Evolutionary conservation across 2,888 invertebrate species (phyloP).

Genomic region (Sminthurides aquaticus): DNA sequence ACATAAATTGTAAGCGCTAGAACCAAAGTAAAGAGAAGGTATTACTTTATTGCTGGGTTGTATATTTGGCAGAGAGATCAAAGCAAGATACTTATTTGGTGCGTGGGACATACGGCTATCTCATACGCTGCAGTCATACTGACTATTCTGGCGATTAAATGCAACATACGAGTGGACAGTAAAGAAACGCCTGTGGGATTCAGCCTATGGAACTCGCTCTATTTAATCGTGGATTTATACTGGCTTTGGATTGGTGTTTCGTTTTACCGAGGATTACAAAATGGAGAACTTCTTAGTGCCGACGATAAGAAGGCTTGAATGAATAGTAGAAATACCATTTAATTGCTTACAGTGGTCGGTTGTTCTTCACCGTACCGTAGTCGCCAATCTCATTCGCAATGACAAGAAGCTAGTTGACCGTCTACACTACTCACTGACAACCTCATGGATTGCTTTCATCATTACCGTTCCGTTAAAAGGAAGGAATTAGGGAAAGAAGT

Average conservation of each 20-base stretch:
- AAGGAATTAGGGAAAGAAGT: too few species aligned
- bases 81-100: constrained; percentile 12
- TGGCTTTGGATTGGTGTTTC: constrained; percentile 18
- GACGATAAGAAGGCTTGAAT: neutral
- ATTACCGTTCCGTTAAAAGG: too few species aligned
- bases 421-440: too few species aligned
- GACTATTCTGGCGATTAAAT: constrained; percentile 14
- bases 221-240: constrained; percentile 15
- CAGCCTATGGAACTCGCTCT: constrained; percentile 14
- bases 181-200: constrained; percentile 14
- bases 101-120: constrained; percentile 12
- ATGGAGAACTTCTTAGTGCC: too few species aligned
- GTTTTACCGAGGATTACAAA: constrained; percentile 13
- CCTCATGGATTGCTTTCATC: too few species aligned
- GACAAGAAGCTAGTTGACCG: too few species aligned
- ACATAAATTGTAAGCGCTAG: neutral
- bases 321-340: too few species aligned
- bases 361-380: too few species aligned
- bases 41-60: too few species aligned
- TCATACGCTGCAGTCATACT: constrained; percentile 10
- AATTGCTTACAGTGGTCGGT: too few species aligned
- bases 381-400: too few species aligned
- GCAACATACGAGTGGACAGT: constrained; percentile 13
- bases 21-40: too few species aligned
- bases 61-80: neutral